Base-by-base conservation (phyloP, 2,888 invertebrate species). In the Sinodicranocentrus sp. region DNA sequence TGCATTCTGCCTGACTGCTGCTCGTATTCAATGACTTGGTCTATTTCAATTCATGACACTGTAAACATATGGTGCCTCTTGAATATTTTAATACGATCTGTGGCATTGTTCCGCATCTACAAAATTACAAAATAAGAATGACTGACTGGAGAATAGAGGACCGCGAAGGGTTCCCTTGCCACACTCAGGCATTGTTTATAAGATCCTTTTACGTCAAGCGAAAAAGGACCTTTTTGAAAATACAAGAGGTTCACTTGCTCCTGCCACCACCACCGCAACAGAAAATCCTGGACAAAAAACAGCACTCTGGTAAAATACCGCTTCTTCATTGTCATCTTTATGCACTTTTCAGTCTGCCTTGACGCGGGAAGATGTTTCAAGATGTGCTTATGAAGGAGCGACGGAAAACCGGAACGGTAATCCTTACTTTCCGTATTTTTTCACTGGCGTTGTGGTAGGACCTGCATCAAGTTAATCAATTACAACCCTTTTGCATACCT, bases 31-130 rank as follows among this genome's bases (percentile, higher is more conserved):
- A 59, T 72, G 57, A 72, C 61, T 73, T 44, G 43, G 44, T 43
- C 61, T 10, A 59, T 82, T 28, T 59, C 68, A 67, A 75, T 75
- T 82, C 76, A 82, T 82, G 61, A 82, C 48, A 82, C 76, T 61
- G 70, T 82, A 75, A 82, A 82, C 82, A 82, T 70, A 70, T 76
- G 82, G 75, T 76, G 15, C 68, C 68, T 68, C 39, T 21, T 65
- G 65, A 43, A 43, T 21, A 43, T 65, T 65, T 65, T 65, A 43
- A 13, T 43, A 15, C 23, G 23, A 23, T 39, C 13, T 28, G 13
- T 3, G 15, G 13, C 19, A 19, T 65, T 65, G 21, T 65, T 65
- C 65, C 39, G 21, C 2, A 19, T 21, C 43, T 43, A 2, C 21
- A 65, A 65, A 48, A 43, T 39, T 65, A 19, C 21, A 19, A 1